These are phyloP conservation scores for Monoplex corrugatus DNA, from an alignment of 2,888 invertebrate species.

Conservation along the genomic window DNA sequence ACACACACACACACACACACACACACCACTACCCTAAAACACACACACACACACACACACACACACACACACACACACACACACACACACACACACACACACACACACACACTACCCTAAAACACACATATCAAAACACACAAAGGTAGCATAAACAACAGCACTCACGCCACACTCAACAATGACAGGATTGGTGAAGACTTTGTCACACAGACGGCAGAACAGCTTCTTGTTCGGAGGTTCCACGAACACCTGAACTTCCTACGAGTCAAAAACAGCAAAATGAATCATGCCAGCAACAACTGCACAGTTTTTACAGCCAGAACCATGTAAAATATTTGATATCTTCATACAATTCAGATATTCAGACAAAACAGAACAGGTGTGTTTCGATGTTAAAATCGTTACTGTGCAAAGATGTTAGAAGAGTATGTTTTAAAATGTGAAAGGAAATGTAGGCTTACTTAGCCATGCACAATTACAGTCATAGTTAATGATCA, in stretches of 20 bases:
- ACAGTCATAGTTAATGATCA: no score
- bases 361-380: no score
- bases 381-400: no score
- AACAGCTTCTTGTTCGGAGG: slow-evolving; percentile 77
- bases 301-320: no score
- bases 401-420: no score
- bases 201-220: slow-evolving; percentile 77
- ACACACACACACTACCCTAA: background rate
- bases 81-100: background rate
- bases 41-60: background rate
- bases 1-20: slow-evolving; percentile 9
- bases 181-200: slow-evolving; percentile 81
- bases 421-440: no score
- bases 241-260: slow-evolving; percentile 78
- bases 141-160: background rate
- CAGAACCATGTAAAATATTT: no score
- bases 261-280: slow-evolving; percentile 58
- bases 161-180: slow-evolving; percentile 79
- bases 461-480: no score
- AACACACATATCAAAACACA: background rate
- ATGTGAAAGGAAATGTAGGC: no score
- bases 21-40: background rate
- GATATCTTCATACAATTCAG: no score
- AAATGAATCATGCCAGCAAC: no score
- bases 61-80: background rate